These are phyloP conservation scores for Cyprinodon brontotheroides DNA, from an alignment of 2,113 vertebrate genomes.

Conservation along the genomic window DNA sequence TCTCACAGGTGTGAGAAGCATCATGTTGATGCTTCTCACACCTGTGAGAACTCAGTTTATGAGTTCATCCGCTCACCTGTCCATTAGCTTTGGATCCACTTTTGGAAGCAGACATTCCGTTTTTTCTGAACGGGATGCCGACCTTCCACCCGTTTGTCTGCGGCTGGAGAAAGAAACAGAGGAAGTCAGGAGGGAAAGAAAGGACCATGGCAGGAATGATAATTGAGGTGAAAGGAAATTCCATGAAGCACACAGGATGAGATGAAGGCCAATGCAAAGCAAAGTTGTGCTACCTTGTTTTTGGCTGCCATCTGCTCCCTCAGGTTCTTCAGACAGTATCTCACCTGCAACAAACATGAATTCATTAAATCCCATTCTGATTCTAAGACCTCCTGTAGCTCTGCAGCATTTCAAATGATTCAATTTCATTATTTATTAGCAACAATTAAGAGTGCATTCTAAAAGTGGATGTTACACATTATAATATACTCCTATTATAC, in stretches of 20 bases:
- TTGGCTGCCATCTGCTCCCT: conserved; percentile 83
- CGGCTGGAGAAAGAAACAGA: conserved; percentile 48
- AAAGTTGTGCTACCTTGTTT: conserved; percentile 66
- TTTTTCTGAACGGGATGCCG: conserved; percentile 65
- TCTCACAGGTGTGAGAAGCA: neutral
- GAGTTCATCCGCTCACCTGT: conserved; percentile 54
- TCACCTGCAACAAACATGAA: conserved; percentile 69
- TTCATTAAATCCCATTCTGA: neutral
- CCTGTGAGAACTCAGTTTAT: neutral
- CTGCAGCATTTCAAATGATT: neutral
- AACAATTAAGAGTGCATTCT: neutral
- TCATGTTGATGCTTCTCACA: neutral
- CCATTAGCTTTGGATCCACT: conserved; percentile 38
- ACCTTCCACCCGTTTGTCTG: conserved; percentile 66
- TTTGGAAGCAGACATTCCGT: conserved; percentile 26
- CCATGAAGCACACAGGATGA: conserved; percentile 37
- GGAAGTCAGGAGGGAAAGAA: conserved; percentile 22
- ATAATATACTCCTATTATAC: neutral
- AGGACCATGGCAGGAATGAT: conserved; percentile 5
- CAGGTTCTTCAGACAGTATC: conserved; percentile 81
- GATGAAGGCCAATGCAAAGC: neutral
- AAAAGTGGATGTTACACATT: neutral
- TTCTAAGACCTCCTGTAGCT: neutral
- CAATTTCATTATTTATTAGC: neutral
- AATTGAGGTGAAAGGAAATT: conserved; percentile 27